These are phyloP conservation scores for Andrena minutula DNA, from an alignment of 2,888 invertebrate genomes.

Conservation along the genomic window DNA sequence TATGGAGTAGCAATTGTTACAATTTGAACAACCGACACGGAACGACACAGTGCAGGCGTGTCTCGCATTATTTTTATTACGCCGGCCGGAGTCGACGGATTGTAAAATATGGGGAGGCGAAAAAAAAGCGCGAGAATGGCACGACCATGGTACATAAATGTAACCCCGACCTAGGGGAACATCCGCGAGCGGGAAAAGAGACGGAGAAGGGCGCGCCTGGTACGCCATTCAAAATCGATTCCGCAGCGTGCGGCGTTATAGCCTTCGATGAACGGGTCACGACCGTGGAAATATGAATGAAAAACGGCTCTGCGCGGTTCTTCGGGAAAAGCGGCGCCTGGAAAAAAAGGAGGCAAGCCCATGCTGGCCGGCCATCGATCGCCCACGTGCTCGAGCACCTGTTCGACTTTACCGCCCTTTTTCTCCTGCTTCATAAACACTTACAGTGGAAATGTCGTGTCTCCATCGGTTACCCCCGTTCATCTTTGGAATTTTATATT, in stretches of 20 bases:
- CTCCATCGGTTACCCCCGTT: neutral
- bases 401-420: constrained; percentile 75
- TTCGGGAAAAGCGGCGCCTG: constrained; percentile 77
- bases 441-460: constrained; percentile 5
- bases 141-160: constrained; percentile 74
- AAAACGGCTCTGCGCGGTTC: constrained; percentile 81
- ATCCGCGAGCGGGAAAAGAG: constrained; percentile 66
- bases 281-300: constrained; percentile 76
- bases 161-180: constrained; percentile 82
- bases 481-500: no score
- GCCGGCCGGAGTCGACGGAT: constrained; percentile 29
- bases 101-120: constrained; percentile 64
- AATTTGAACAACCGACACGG: neutral
- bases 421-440: constrained; percentile 44
- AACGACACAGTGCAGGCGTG: constrained; percentile 22
- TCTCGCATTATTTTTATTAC: constrained; percentile 58
- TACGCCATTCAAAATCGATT: constrained; percentile 80
- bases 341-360: constrained; percentile 77
- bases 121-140: constrained; percentile 49
- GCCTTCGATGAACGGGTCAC: constrained; percentile 80
- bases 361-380: constrained; percentile 78
- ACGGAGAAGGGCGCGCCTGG: constrained; percentile 66
- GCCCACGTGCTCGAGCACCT: constrained; percentile 83
- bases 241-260: constrained; percentile 72
- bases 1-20: constrained; percentile 2